Percentiles rank a stretch among this genome's conserved stretches.
These are phyloP conservation scores for Peromyscus nudipes DNA, from an alignment of 2,797 vertebrate species.

Conservation along the genomic window DNA sequence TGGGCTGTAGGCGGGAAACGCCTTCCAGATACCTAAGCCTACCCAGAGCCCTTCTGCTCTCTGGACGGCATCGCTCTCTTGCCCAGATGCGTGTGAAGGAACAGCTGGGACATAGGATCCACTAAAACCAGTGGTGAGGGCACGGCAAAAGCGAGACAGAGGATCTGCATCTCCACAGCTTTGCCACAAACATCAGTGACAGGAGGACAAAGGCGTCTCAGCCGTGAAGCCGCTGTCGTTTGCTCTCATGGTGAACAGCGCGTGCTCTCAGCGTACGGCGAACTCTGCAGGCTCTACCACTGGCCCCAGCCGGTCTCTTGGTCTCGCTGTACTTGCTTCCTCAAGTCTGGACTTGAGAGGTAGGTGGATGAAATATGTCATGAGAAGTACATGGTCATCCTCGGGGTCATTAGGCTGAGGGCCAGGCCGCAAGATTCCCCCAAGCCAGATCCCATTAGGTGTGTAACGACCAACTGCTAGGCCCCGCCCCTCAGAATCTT, in stretches of 20 bases:
- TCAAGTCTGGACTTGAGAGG: neutral
- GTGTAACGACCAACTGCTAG: neutral
- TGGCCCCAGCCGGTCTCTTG: no score
- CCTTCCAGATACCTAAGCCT: neutral
- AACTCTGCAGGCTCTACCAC: neutral
- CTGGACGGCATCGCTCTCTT: neutral
- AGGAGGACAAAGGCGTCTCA: no score
- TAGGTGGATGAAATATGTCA: neutral
- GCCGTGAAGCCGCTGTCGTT: rapidly evolving
- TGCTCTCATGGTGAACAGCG: neutral
- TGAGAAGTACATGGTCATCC: neutral
- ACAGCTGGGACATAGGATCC: neutral
- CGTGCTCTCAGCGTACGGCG: rapidly evolving
- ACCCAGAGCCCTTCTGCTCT: neutral
- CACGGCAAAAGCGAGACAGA: no score
- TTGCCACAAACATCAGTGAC: neutral
- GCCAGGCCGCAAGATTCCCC: neutral
- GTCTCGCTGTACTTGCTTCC: neutral
- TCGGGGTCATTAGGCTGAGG: neutral
- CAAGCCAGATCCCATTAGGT: neutral
- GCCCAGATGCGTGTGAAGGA: neutral
- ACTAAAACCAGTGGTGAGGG: neutral
- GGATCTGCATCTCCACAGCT: neutral
- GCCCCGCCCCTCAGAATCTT: no score
- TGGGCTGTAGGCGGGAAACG: neutral